phyloP scores from a whole-genome alignment of 1,140 invertebrate genomes.

The Hirudo medicinalis region DNA sequence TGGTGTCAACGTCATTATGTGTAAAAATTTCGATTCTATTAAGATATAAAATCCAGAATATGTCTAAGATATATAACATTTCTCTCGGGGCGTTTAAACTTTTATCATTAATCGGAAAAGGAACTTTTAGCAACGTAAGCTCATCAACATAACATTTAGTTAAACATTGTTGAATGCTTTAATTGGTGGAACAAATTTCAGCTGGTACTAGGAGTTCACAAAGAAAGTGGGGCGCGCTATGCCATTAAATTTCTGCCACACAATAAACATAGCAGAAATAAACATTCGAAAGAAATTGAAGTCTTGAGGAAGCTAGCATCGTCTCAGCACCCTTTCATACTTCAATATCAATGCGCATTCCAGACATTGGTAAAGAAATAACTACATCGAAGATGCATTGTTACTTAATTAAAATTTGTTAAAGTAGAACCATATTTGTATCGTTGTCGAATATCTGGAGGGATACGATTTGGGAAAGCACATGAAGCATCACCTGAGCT shows the following conservation, averaged over 20 bases:
- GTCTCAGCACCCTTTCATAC: neutral
- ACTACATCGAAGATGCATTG: neutral
- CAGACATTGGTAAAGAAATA: neutral
- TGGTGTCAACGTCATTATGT: neutral
- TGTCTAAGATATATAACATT: neutral
- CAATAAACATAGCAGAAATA: constrained; percentile 5
- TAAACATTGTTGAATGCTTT: constrained; percentile 3
- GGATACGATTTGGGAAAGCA: neutral
- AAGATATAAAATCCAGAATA: neutral
- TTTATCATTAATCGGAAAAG: neutral
- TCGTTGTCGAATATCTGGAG: constrained; percentile 3
- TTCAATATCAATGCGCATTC: neutral
- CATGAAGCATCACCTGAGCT: neutral
- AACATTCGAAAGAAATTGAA: neutral
- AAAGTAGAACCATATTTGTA: neutral
- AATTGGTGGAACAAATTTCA: neutral
- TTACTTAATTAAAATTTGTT: neutral
- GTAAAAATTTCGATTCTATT: neutral
- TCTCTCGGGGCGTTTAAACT: neutral
- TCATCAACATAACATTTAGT: neutral
- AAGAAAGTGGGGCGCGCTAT: neutral
- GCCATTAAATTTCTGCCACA: neutral
- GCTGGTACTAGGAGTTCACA: neutral
- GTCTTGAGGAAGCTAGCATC: neutral
- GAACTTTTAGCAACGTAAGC: constrained; percentile 7